phyloP scores from a whole-genome alignment of 2,888 invertebrate species.

The Thera obeliscata region DNA sequence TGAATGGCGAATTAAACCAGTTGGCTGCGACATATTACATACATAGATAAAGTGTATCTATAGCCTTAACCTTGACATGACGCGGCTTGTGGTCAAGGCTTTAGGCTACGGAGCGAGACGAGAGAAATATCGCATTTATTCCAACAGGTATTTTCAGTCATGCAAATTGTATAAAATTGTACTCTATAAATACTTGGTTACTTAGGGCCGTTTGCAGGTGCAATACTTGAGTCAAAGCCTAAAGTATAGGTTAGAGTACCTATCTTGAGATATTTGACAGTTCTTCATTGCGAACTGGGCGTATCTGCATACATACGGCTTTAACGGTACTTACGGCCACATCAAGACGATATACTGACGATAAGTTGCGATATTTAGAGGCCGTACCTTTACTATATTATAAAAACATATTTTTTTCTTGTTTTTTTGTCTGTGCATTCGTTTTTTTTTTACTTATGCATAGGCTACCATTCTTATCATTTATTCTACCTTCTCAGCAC shows the following conservation, averaged over 20 bases:
- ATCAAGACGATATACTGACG: too few species aligned
- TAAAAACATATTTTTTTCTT: too few species aligned
- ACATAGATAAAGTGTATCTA: conserved; percentile 34
- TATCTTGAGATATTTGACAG: too few species aligned
- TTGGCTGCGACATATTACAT: background rate
- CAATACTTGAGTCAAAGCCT: too few species aligned
- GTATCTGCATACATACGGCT: too few species aligned
- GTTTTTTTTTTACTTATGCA: conserved; percentile 10
- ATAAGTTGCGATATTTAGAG: too few species aligned
- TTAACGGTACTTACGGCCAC: too few species aligned
- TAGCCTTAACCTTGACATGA: conserved; percentile 53
- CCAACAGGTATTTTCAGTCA: background rate
- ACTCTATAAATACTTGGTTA: background rate
- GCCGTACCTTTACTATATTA: too few species aligned
- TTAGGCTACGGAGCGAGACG: conserved; percentile 36
- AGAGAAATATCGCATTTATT: conserved; percentile 24
- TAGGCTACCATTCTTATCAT: background rate
- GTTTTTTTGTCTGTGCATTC: background rate
- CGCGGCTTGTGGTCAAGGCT: conserved; percentile 46
- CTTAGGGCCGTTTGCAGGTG: too few species aligned
- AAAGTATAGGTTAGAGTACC: too few species aligned
- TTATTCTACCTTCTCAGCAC: conserved; percentile 90
- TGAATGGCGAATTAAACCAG: too few species aligned
- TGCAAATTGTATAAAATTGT: background rate
- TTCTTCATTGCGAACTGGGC: too few species aligned